Evolutionary conservation across 2,113 vertebrate species (phyloP), one percentile per base, ranked within the genome.

Genomic region (Aegotheles bennettii): DNA sequence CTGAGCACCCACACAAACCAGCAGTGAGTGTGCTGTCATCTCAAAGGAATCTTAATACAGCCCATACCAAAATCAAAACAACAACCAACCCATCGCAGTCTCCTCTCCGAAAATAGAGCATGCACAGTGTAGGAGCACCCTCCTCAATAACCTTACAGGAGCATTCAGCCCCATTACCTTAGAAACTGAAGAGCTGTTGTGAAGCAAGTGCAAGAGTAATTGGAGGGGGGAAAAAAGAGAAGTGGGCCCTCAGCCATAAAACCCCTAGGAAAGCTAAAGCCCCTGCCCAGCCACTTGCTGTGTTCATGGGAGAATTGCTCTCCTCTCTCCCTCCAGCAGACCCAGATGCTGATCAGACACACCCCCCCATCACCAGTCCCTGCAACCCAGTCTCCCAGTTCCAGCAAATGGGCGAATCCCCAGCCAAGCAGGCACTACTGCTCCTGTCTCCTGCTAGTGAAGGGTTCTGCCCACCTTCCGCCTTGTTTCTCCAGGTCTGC

Each of bases 331-430:
- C 40, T 57, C 23, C 0, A 0, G 21, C 28, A 64, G 25, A 36
- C 40, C 45, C 70, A 43, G 60, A 71, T 84, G 42, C 56, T 54
- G 50, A 20, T 14, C 47, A 31, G n/a, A n/a, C 21, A 61, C 53
- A 40, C 15, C 63, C 47, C 33, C 0, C 1, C 3, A 0, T 3
- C 42, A 45, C 40, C 80, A 31, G 56, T 3, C 53, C 53, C 69
- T 50, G 35, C 48, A 68, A 6, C 50, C 42, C 76, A 68, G 20
- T 35, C 74, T 53, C 53, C 56, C 42, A 42, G 4, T 45, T 21
- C 59, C 8, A 48, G 21, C 6, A 0, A 23, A 16, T 0, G 5
- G 73, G 15, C 53, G 28, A 25, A 31, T 28, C 42, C 86, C 33
- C 1, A 9, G 19, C 1, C 5, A 35, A 64, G 15, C 10, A 25